These are phyloP conservation scores for Leptobrachium leishanense DNA, from an alignment of 2,113 vertebrate genomes.

Conservation along the genomic window DNA sequence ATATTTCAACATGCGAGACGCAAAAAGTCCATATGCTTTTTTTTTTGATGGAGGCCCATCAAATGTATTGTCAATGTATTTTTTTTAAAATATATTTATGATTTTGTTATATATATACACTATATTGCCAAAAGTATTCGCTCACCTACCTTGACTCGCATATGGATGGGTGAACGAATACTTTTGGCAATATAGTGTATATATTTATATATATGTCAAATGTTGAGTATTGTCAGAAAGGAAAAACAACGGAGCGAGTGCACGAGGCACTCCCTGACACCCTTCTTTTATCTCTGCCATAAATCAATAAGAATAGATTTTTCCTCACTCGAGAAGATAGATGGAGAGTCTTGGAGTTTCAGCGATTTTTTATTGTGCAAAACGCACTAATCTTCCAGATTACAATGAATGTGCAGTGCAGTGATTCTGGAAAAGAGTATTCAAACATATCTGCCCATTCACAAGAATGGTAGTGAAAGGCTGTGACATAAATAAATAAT, in stretches of 20 bases:
- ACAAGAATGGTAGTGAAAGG: too few relatives aligned
- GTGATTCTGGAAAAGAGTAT: neutral
- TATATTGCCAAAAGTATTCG: too few relatives aligned
- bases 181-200: neutral
- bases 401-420: neutral
- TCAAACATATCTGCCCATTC: neutral
- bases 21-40: too few relatives aligned
- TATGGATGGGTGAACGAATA: too few relatives aligned
- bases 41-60: too few relatives aligned
- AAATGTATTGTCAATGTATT: too few relatives aligned
- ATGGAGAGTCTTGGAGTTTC: neutral
- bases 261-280: neutral
- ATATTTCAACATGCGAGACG: too few relatives aligned
- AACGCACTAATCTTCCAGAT: neutral
- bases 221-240: neutral
- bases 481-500: too few relatives aligned
- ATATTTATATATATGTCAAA: neutral
- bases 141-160: too few relatives aligned
- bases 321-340: slow-evolving; percentile 10
- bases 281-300: slow-evolving; percentile 9
- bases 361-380: neutral
- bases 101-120: too few relatives aligned
- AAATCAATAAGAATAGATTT: slow-evolving; percentile 30
- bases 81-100: too few relatives aligned
- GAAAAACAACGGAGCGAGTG: neutral